phyloP scores from a whole-genome alignment of 2,888 invertebrate species.

The Hypolimnas misippus region DNA sequence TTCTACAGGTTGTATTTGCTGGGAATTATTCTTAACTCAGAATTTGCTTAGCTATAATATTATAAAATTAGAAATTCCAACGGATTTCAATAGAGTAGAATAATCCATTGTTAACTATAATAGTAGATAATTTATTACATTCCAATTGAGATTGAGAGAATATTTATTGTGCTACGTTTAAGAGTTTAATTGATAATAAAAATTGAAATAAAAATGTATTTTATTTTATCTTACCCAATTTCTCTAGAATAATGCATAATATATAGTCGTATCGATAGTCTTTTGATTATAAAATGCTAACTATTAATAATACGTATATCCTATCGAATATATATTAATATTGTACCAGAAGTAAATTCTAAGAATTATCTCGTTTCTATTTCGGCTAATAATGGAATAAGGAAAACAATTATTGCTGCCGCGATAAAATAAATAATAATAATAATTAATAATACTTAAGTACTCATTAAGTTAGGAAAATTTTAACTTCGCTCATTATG shows the following conservation, averaged over 20 bases:
- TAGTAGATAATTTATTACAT: slow-evolving; percentile 27
- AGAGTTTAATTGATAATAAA: slow-evolving; percentile 38
- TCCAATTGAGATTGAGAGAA: slow-evolving; percentile 33
- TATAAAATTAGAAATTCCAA: slow-evolving; percentile 7
- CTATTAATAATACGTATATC: too few species aligned
- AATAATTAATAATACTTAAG: too few species aligned
- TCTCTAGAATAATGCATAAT: not conserved
- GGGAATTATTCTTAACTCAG: slow-evolving; percentile 1
- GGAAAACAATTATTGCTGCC: too few species aligned
- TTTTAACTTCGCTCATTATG: too few species aligned
- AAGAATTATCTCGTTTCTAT: too few species aligned
- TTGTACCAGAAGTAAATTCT: too few species aligned
- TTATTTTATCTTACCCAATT: not conserved
- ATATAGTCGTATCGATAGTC: not conserved
- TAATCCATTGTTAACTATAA: slow-evolving; percentile 9
- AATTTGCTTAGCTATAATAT: slow-evolving; percentile 7
- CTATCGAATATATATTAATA: too few species aligned
- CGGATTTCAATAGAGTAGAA: slow-evolving; percentile 2
- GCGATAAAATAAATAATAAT: too few species aligned
- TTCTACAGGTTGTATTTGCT: slow-evolving; percentile 11
- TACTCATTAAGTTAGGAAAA: too few species aligned
- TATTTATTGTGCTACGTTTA: slow-evolving; percentile 35
- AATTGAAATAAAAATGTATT: slow-evolving; percentile 10
- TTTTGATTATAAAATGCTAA: too few species aligned
- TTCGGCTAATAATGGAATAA: too few species aligned